Conservation (phyloP, 2,113 vertebrate species). For the Rhynchopsitta pachyrhyncha region DNA sequence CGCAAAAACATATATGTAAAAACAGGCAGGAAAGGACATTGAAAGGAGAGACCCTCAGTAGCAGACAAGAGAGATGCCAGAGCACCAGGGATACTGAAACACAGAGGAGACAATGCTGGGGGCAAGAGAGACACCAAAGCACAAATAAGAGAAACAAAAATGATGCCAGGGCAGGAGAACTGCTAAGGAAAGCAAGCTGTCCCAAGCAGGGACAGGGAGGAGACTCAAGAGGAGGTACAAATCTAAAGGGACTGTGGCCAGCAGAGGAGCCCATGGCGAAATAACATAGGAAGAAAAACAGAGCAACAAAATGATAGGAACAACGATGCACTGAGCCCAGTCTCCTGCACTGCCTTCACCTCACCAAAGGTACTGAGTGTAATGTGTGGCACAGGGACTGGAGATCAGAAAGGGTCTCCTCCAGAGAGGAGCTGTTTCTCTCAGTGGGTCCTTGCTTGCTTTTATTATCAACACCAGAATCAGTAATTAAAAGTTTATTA, state of each 20-base stretch:
- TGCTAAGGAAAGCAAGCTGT: background rate
- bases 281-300: background rate
- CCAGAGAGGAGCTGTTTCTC: background rate
- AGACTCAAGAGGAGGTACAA: background rate
- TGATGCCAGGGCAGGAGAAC: background rate
- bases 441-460: background rate
- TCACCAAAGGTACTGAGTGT: background rate
- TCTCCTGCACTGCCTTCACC: accelerated
- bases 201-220: background rate
- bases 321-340: no score
- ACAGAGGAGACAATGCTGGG: background rate
- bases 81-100: background rate
- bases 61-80: background rate
- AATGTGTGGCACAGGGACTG: background rate
- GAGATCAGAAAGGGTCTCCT: background rate
- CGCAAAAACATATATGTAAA: background rate
- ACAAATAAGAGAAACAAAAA: background rate
- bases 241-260: accelerated
- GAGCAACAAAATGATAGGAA: background rate
- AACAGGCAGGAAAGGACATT: background rate
- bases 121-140: background rate
- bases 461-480: background rate
- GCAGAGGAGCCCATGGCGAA: background rate
- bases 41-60: background rate
- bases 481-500: background rate